A percentile compares a stretch with the other conserved stretches of the same genome.
These are phyloP conservation scores for Ochropleura leucogaster DNA, from an alignment of 2,888 invertebrate genomes.

Conservation along the genomic window DNA sequence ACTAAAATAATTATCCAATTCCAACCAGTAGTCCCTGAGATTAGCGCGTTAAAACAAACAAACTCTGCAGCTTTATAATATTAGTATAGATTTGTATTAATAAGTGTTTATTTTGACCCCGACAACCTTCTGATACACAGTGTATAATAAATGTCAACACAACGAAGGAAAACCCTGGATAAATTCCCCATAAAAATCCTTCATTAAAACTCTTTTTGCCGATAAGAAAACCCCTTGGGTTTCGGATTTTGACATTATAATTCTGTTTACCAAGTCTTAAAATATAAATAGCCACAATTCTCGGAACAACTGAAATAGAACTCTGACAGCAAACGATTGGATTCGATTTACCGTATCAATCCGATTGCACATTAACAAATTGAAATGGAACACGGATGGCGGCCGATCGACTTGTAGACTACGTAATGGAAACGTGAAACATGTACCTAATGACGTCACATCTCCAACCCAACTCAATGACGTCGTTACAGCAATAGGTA, in stretches of 20 bases:
- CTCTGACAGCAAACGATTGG: background rate
- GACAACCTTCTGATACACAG: too few relatives aligned
- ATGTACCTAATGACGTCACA: background rate
- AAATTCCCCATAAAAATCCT: background rate
- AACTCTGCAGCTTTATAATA: too few relatives aligned
- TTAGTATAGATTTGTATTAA: too few relatives aligned
- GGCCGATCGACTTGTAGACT: background rate
- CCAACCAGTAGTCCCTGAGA: too few relatives aligned
- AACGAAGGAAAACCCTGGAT: background rate
- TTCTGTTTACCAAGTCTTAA: background rate
- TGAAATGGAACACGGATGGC: conserved; percentile 11
- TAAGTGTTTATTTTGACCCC: too few relatives aligned
- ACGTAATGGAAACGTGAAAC: conserved; percentile 11
- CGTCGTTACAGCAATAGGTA: background rate
- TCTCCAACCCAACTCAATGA: background rate
- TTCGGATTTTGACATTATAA: background rate
- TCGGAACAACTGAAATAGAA: conserved; percentile 23
- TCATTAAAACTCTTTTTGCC: background rate
- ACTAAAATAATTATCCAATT: too few relatives aligned
- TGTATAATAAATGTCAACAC: too few relatives aligned
- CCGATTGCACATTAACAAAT: conserved; percentile 4
- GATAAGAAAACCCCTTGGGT: background rate
- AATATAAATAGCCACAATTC: background rate
- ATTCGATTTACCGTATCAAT: conserved; percentile 7
- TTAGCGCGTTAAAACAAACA: too few relatives aligned